Conservation (phyloP, 1,140 invertebrate species). For the Drosophila bipectinata region DNA sequence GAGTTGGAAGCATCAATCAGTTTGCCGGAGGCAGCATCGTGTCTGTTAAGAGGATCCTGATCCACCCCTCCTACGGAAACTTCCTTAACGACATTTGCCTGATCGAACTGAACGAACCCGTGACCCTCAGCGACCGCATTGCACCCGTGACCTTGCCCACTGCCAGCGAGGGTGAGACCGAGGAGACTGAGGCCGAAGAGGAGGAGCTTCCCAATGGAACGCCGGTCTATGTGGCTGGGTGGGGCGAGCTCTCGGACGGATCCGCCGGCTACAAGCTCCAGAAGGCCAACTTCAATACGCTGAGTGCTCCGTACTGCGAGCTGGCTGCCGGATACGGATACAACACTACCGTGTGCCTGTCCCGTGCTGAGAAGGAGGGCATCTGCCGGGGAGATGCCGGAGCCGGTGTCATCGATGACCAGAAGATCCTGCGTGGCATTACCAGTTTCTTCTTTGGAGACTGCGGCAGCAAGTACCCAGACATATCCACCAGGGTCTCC, state of each 20-base stretch:
- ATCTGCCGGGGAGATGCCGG: slow-evolving; percentile 73
- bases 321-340: slow-evolving; percentile 68
- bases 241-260: slow-evolving; percentile 65
- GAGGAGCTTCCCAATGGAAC: slow-evolving; percentile 52
- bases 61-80: slow-evolving; percentile 83
- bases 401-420: slow-evolving; percentile 54
- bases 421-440: slow-evolving; percentile 39
- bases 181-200: slow-evolving; percentile 8
- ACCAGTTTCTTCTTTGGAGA: slow-evolving; percentile 70
- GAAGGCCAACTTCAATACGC: slow-evolving; percentile 50
- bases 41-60: slow-evolving; percentile 37
- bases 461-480: slow-evolving; percentile 69
- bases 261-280: slow-evolving; percentile 64
- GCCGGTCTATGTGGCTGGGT: slow-evolving; percentile 63
- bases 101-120: slow-evolving; percentile 68
- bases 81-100: slow-evolving; percentile 85
- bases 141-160: slow-evolving; percentile 63
- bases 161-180: slow-evolving; percentile 9
- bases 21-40: slow-evolving; percentile 67
- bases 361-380: slow-evolving; percentile 55
- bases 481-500: slow-evolving; percentile 47
- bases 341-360: slow-evolving; percentile 51
- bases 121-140: slow-evolving; percentile 76
- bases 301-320: slow-evolving; percentile 59
- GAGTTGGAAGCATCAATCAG: slow-evolving; percentile 77